Conservation (phyloP, 2,113 vertebrate species). For the Crypturellus undulatus region DNA sequence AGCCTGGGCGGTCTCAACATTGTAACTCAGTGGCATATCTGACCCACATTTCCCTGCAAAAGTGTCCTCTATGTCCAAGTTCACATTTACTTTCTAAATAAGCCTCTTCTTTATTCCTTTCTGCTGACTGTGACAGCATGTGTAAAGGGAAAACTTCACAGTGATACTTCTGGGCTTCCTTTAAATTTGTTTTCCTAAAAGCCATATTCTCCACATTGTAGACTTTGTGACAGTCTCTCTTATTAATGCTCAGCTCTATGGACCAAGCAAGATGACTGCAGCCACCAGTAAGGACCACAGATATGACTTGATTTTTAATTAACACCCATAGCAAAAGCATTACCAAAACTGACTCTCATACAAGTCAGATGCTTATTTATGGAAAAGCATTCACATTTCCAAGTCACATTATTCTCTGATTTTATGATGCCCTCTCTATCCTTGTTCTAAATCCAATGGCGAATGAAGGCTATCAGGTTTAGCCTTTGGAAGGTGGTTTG, state of each 20-base stretch:
- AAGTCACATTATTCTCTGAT: not conserved
- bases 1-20: slow-evolving; percentile 65
- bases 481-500: not conserved
- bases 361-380: slow-evolving; percentile 13
- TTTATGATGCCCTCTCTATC: not conserved
- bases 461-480: not conserved
- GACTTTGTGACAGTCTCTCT: slow-evolving; percentile 4
- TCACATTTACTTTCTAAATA: slow-evolving; percentile 71
- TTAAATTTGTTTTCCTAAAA: slow-evolving; percentile 68
- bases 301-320: slow-evolving; percentile 27
- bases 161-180: slow-evolving; percentile 14
- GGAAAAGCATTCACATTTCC: not conserved
- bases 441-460: not conserved
- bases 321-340: not conserved
- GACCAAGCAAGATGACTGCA: slow-evolving; percentile 56
- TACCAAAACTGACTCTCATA: not conserved
- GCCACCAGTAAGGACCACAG: slow-evolving; percentile 31
- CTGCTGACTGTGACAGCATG: slow-evolving; percentile 52
- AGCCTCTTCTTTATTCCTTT: slow-evolving; percentile 62
- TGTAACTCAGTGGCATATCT: slow-evolving; percentile 44
- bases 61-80: slow-evolving; percentile 20
- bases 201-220: slow-evolving; percentile 33
- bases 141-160: slow-evolving; percentile 62
- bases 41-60: slow-evolving; percentile 51
- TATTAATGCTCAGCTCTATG: slow-evolving; percentile 46